phyloP scores from a whole-genome alignment of 2,888 invertebrate species.

The Plebejus anna region DNA sequence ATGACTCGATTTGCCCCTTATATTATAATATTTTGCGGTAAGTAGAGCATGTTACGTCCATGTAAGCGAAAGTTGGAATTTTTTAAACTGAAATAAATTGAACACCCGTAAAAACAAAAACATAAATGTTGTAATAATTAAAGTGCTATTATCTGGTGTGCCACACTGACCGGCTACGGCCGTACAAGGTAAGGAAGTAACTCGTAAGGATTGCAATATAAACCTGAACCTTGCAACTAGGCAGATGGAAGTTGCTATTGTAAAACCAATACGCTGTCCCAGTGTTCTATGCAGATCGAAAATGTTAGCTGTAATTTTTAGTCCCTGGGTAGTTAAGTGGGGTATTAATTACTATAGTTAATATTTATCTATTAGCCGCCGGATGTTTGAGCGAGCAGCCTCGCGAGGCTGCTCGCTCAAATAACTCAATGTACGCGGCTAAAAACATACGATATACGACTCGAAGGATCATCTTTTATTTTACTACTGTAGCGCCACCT shows the following conservation, averaged over 20 bases:
- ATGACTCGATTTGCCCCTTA: neutral
- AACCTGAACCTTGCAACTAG: neutral
- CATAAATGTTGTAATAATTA: neutral
- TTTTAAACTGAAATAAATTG: neutral
- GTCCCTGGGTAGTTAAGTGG: neutral
- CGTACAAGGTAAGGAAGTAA: neutral
- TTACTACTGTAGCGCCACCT: too few relatives aligned
- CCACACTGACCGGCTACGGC: neutral
- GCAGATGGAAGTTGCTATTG: neutral
- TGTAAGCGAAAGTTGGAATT: constrained; percentile 19
- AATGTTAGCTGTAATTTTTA: neutral
- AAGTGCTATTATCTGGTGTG: neutral
- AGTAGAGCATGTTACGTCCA: constrained; percentile 16
- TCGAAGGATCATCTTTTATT: too few relatives aligned
- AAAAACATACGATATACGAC: too few relatives aligned
- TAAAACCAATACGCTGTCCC: neutral
- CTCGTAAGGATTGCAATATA: neutral
- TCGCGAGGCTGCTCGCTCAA: too few relatives aligned
- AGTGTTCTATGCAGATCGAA: neutral
- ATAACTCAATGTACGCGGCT: too few relatives aligned
- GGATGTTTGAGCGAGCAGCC: too few relatives aligned
- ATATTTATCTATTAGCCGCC: too few relatives aligned
- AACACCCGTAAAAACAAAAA: neutral
- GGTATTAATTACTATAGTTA: too few relatives aligned
- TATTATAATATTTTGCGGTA: constrained; percentile 9